Percentiles rank a stretch among this genome's conserved stretches.
phyloP scores from a whole-genome alignment of 2,888 invertebrate species.

The Ashinkailepas kermadecensis region DNA sequence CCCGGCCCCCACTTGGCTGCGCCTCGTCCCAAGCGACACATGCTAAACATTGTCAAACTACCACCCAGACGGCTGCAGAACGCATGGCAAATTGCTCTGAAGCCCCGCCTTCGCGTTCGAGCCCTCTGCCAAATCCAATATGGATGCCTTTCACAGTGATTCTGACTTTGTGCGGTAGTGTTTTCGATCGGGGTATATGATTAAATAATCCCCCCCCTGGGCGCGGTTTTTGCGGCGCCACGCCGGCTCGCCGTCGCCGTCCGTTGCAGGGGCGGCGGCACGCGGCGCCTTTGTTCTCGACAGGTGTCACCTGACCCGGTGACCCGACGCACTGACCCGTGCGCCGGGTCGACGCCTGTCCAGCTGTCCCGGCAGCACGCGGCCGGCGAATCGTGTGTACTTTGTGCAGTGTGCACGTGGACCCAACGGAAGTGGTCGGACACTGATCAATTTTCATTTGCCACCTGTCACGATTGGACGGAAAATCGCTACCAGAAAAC shows the following conservation, averaged over 20 bases:
- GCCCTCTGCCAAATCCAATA: background rate
- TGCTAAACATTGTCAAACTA: too few species aligned
- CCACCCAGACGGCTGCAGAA: too few species aligned
- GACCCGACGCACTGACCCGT: slow-evolving; percentile 4
- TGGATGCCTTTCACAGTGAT: background rate
- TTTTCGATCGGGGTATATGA: background rate
- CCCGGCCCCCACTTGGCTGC: too few species aligned
- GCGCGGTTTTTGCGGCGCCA: background rate
- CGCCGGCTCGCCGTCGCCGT: too few species aligned
- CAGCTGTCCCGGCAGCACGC: background rate
- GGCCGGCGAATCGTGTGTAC: background rate
- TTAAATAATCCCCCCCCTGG: background rate
- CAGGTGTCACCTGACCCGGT: background rate
- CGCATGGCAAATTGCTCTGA: too few species aligned
- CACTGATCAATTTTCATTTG: background rate
- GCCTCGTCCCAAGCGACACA: too few species aligned
- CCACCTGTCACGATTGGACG: too few species aligned
- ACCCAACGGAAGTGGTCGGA: background rate
- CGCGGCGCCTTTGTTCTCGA: slow-evolving; percentile 7
- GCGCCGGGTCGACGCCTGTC: background rate
- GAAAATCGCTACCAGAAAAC: too few species aligned
- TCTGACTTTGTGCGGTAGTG: background rate
- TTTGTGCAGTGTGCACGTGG: background rate
- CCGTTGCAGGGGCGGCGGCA: background rate
- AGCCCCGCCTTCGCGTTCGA: too few species aligned